Conservation (phyloP, 2,113 vertebrate genomes). For the Corythornis cristatus region DNA sequence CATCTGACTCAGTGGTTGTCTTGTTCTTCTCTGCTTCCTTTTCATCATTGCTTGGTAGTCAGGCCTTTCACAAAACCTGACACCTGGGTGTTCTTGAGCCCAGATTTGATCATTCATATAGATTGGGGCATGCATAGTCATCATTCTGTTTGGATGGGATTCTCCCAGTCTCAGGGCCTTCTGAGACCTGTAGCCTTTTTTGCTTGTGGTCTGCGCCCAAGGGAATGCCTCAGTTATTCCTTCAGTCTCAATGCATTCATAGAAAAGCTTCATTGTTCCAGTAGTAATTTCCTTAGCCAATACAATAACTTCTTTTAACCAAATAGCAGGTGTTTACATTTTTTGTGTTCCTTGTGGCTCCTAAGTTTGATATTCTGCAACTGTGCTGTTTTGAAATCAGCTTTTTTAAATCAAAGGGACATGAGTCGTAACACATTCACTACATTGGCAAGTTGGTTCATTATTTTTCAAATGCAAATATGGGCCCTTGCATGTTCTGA, state of each 20-base stretch:
- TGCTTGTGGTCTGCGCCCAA: background rate
- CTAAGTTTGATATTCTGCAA: background rate
- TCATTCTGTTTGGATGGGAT: background rate
- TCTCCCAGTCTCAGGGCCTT: background rate
- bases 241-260: background rate
- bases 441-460: background rate
- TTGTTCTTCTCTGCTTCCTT: background rate
- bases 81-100: background rate
- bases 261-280: background rate
- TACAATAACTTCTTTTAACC: background rate
- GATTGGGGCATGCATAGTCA: fast-evolving
- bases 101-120: background rate
- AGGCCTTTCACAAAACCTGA: background rate
- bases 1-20: fast-evolving
- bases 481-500: background rate
- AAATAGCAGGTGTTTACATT: background rate
- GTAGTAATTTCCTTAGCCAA: background rate
- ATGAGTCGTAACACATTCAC: background rate
- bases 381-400: background rate
- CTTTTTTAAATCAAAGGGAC: background rate
- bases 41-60: background rate
- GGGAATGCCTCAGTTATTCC: background rate
- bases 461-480: slow-evolving; percentile 33
- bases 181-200: background rate
- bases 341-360: background rate